Conservation (phyloP, 2,113 vertebrate species). For the Nycticebus coucang region DNA sequence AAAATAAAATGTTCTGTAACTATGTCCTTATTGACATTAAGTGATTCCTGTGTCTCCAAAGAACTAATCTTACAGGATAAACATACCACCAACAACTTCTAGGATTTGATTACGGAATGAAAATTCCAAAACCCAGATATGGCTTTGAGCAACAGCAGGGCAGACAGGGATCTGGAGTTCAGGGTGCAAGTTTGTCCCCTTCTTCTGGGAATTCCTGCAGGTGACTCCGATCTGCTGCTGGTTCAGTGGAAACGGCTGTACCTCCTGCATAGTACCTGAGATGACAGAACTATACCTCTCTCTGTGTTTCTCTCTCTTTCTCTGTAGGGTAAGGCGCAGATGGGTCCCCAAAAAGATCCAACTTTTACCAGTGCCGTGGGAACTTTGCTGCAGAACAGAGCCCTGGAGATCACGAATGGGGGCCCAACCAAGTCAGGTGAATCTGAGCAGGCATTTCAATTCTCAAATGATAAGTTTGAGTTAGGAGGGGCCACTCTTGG, state of each 20-base stretch:
- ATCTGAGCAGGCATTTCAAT: neutral
- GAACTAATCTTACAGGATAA: neutral
- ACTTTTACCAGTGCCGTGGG: conserved; percentile 66
- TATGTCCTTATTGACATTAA: neutral
- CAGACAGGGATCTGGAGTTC: neutral
- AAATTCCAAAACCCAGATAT: neutral
- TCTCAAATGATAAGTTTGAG: accelerated
- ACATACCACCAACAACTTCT: neutral
- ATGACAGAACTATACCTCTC: neutral
- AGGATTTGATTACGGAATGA: neutral
- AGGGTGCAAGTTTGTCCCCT: neutral
- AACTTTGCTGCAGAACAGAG: conserved; percentile 70
- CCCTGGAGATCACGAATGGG: neutral
- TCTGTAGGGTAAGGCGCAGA: conserved; percentile 65
- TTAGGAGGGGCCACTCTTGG: neutral
- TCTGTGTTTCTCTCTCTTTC: neutral
- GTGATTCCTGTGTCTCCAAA: conserved; percentile 16
- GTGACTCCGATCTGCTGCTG: neutral
- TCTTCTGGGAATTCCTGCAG: neutral
- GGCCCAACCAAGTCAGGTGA: conserved; percentile 34
- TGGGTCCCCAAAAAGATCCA: conserved; percentile 58
- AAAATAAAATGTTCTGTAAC: conserved; percentile 24
- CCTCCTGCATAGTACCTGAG: neutral
- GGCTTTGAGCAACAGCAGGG: neutral
- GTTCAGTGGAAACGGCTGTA: neutral